Evolutionary conservation across 1,140 invertebrate species (phyloP), one percentile per base, ranked within the genome.

Genomic region (Tetramorium alpestre): DNA sequence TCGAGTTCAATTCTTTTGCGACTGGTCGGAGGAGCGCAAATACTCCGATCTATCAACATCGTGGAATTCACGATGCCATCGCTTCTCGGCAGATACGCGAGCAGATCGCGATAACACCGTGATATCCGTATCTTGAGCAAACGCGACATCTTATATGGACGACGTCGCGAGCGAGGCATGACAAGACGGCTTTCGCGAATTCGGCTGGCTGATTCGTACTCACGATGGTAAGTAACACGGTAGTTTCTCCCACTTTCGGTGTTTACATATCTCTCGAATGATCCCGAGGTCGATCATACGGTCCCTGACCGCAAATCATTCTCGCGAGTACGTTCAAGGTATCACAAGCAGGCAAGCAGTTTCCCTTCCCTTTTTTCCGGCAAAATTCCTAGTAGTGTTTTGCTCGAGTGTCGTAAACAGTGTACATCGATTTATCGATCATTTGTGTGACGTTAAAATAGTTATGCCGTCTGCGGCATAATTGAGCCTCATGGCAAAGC

Each of bases 111-210:
- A 92, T 92, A 92, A 92, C 86, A 33, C 60, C 4, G 70, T 89
- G 89, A 92, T 92, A 91, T 56, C 65, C 80, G 62, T 91, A 89
- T 89, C 90, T 87, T 82, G 87, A 91, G 86, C 58, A 58, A 58
- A 25, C 49, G 44, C 72, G 51, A 16, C 67, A 84, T 75, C 69
- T 73, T 47, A 84, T 18, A 8, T 41, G 25, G 70, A 84, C 69
- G 41, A 38, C 70, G n/a, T 6, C 22, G 69, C 56, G 51, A 16
- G 28, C 80, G 10, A 60, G 69, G 80, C 13, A 73, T 84, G 80
- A 69, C 77, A 70, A 70, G 64, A 81, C 77, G 33, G 49, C 25
- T 41, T 84, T 38, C 28, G 41, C 41, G 69, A 41, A 18, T 75
- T 84, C 80, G 44, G 28, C 69, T 60, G 67, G 25, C 75, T 49